Conservation (phyloP, 2,888 invertebrate species). For the Drosophila eohydei region DNA sequence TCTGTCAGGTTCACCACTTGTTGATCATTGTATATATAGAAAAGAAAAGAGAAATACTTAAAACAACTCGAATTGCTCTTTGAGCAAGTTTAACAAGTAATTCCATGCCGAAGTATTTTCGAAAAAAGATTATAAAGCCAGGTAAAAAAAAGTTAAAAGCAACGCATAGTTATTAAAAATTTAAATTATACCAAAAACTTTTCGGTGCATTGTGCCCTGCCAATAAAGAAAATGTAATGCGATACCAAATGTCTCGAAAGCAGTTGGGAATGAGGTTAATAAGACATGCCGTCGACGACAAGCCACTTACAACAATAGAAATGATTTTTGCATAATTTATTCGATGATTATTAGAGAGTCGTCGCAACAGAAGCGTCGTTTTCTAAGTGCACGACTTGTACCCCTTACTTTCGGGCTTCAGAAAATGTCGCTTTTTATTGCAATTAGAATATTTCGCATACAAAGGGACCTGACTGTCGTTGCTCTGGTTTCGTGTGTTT, state of each 20-base stretch:
- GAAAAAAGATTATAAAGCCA: background rate
- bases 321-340: constrained; percentile 85
- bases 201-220: constrained; percentile 11
- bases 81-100: background rate
- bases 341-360: constrained; percentile 84
- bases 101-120: background rate
- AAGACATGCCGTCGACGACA: constrained; percentile 53
- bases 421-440: constrained; percentile 76
- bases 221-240: constrained; percentile 65
- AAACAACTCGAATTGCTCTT: background rate
- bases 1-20: no score
- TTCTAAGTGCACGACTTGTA: constrained; percentile 46
- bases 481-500: constrained; percentile 66
- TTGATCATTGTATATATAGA: no score
- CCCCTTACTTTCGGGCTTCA: constrained; percentile 5
- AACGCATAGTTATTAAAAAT: constrained; percentile 77
- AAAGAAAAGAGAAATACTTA: no score
- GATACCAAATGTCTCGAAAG: constrained; percentile 56
- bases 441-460: constrained; percentile 76
- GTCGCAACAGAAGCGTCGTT: constrained; percentile 41
- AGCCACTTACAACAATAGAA: constrained; percentile 79
- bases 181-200: constrained; percentile 75
- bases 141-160: constrained; percentile 35
- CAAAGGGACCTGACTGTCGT: constrained; percentile 30
- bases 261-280: constrained; percentile 30